A percentile compares a stretch with the other conserved stretches of the same genome.
Evolutionary conservation across 2,888 invertebrate genomes (phyloP).

Genomic region (Harpagoxenus sublaevis): DNA sequence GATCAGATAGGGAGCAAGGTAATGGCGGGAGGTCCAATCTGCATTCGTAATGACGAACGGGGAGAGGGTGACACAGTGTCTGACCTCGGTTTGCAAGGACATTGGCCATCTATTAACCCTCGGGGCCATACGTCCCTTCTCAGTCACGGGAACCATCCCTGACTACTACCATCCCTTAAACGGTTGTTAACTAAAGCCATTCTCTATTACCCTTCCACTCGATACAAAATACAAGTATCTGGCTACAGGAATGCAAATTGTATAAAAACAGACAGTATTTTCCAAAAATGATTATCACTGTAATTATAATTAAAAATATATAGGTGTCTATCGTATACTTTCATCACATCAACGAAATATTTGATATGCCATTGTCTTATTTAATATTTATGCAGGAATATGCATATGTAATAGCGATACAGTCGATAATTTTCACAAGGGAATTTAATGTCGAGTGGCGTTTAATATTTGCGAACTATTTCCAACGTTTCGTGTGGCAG

Average conservation of each 20-base stretch:
- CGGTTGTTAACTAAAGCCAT: conserved; percentile 63
- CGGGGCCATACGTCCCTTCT: conserved; percentile 75
- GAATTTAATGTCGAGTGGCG: not conserved
- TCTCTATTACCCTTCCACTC: conserved; percentile 56
- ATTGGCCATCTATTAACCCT: conserved; percentile 84
- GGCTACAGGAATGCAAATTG: not conserved
- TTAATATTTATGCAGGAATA: not conserved
- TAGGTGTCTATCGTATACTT: not conserved
- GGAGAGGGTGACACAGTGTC: conserved; percentile 83
- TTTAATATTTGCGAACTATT: conserved; percentile 2
- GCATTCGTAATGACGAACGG: conserved; percentile 83
- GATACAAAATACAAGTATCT: conserved; percentile 55
- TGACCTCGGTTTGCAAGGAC: conserved; percentile 79
- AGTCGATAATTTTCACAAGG: conserved; percentile 2
- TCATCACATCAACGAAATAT: not conserved
- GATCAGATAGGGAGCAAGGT: conserved; percentile 80
- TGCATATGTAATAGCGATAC: not conserved
- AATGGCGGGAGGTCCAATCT: conserved; percentile 82
- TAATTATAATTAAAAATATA: not conserved
- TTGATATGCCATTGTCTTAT: not conserved
- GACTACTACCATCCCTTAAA: conserved; percentile 69
- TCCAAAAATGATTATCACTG: not conserved
- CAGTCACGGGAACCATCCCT: conserved; percentile 70
- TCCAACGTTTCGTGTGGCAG: not conserved
- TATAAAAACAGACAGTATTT: not conserved